Percentiles rank a stretch among this genome's conserved stretches.
phyloP scores from a whole-genome alignment of 2,888 invertebrate genomes.

The Stenotaenia linearis region DNA sequence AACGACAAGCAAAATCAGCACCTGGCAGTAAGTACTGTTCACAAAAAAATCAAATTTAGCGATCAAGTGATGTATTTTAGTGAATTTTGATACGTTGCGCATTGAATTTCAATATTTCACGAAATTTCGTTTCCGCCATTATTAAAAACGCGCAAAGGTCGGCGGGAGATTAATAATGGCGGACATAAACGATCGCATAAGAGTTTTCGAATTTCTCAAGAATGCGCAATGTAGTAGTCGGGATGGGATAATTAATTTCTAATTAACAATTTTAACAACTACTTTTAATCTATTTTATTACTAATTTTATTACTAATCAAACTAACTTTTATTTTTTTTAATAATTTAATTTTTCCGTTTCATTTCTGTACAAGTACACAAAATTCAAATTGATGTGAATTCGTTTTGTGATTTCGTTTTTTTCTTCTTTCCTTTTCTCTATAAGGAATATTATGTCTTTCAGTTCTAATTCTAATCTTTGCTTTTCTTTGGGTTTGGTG shows the following conservation, averaged over 20 bases:
- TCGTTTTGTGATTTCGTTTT: slow-evolving; percentile 33
- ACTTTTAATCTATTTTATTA: background rate
- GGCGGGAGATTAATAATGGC: background rate
- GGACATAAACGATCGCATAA: background rate
- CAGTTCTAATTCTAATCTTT: slow-evolving; percentile 16
- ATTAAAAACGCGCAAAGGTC: background rate
- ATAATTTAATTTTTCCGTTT: background rate
- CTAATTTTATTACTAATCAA: background rate
- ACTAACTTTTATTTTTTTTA: background rate
- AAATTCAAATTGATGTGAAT: background rate
- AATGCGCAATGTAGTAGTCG: background rate
- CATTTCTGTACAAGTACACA: background rate
- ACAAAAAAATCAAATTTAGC: background rate
- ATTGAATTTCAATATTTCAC: too few relatives aligned
- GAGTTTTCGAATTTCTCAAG: background rate
- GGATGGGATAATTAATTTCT: background rate
- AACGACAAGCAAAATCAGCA: slow-evolving; percentile 39
- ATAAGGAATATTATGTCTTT: slow-evolving; percentile 29
- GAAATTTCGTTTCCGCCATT: background rate
- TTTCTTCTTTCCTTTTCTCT: slow-evolving; percentile 32
- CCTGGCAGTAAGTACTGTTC: slow-evolving; percentile 40
- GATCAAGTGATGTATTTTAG: background rate
- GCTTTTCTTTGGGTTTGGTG: background rate
- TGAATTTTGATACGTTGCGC: background rate
- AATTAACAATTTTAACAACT: background rate